Conservation (phyloP, 2,113 vertebrate species). For the Tetrax tetrax region DNA sequence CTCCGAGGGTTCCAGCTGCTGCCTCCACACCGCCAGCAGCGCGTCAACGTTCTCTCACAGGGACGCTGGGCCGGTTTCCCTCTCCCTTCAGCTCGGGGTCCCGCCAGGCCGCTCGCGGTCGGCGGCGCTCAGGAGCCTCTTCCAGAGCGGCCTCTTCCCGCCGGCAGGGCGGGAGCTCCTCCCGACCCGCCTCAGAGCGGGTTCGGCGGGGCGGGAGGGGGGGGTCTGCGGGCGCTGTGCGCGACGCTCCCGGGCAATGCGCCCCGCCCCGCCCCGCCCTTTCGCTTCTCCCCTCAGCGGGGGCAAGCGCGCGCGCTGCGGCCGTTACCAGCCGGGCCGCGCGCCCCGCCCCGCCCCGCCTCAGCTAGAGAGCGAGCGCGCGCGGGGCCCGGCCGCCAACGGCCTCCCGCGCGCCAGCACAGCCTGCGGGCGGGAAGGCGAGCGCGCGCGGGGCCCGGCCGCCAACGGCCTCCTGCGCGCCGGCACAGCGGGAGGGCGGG, state of each 20-base stretch:
- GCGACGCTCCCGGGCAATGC: too few relatives aligned
- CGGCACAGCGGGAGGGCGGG: too few relatives aligned
- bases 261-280: not conserved
- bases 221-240: too few relatives aligned
- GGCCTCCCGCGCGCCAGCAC: not conserved
- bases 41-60: not conserved
- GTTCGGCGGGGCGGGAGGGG: too few relatives aligned
- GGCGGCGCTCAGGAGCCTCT: not conserved
- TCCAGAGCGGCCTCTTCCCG: not conserved
- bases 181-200: not conserved
- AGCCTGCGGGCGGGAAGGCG: not conserved
- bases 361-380: not conserved
- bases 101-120: not conserved
- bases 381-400: not conserved
- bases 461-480: too few relatives aligned
- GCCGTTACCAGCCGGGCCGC: not conserved
- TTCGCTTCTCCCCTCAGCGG: not conserved
- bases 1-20: not conserved
- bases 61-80: too few relatives aligned
- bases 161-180: not conserved
- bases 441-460: too few relatives aligned
- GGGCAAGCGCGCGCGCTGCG: not conserved
- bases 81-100: not conserved
- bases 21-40: not conserved
- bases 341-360: not conserved